Conservation (phyloP, 1,140 invertebrate genomes). For the Drosophila jambulina region DNA sequence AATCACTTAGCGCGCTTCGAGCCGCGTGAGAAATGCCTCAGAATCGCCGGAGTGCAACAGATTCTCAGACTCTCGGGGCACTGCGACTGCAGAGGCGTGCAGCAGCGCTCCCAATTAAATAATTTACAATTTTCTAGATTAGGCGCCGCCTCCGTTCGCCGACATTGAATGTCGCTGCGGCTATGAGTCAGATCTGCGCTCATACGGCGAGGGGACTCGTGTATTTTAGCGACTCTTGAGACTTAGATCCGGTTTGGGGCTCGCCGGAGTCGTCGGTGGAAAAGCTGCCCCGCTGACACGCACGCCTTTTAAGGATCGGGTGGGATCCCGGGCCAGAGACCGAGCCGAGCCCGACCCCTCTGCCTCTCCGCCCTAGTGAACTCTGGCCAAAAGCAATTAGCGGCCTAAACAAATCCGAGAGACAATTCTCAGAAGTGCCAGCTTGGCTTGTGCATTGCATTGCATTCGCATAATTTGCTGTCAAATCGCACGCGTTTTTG, state of each 20-base stretch:
- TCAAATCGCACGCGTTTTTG: conserved; percentile 45
- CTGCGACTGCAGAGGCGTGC: conserved; percentile 45
- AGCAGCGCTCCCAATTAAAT: conserved; percentile 60
- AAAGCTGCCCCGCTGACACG: conserved; percentile 49
- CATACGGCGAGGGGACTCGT: conserved; percentile 8
- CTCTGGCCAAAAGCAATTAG: conserved; percentile 51
- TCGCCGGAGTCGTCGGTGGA: conserved; percentile 30
- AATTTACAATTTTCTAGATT: conserved; percentile 65
- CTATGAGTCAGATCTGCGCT: conserved; percentile 43
- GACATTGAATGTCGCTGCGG: conserved; percentile 40
- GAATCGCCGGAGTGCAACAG: conserved; percentile 20
- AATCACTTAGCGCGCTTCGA: conserved; percentile 47
- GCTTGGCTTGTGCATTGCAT: conserved; percentile 27
- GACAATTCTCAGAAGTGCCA: conserved; percentile 43
- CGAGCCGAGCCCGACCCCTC: background rate
- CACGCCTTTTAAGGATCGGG: conserved; percentile 47
- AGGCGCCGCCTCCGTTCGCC: conserved; percentile 51
- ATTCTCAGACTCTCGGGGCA: conserved; percentile 34
- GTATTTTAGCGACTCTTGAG: conserved; percentile 21
- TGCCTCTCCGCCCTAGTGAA: conserved; percentile 30
- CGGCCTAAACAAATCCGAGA: conserved; percentile 49
- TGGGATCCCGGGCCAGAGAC: conserved; percentile 6
- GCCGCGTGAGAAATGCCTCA: conserved; percentile 48
- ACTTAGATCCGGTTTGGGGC: conserved; percentile 56
- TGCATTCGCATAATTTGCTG: conserved; percentile 52